These are phyloP conservation scores for Pleuronectes platessa DNA, from an alignment of 2,113 vertebrate species.

Conservation along the genomic window DNA sequence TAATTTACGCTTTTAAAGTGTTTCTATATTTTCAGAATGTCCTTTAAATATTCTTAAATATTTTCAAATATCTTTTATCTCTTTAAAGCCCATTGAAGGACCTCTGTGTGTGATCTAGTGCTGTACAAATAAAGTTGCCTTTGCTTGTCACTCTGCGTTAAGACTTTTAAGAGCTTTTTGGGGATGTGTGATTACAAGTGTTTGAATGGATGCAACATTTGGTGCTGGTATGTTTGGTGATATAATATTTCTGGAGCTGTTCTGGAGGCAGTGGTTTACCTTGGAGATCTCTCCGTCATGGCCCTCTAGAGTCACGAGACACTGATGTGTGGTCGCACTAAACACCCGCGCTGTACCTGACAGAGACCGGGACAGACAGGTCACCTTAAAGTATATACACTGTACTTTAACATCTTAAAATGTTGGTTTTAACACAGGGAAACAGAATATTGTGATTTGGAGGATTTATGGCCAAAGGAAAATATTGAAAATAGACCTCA, in stretches of 20 bases:
- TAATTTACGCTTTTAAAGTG: no score
- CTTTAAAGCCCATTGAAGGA: no score
- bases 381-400: background rate
- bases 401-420: background rate
- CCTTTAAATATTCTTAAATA: no score
- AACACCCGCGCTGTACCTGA: constrained; percentile 91
- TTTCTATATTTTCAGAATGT: no score
- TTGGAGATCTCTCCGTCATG: constrained; percentile 94
- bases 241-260: background rate
- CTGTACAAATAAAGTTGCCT: no score
- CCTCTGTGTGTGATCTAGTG: no score
- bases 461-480: background rate
- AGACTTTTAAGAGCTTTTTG: background rate
- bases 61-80: no score
- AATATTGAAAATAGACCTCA: background rate
- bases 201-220: background rate
- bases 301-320: constrained; percentile 88
- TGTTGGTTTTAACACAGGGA: background rate
- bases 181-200: background rate
- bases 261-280: constrained; percentile 74
- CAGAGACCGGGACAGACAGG: constrained; percentile 12
- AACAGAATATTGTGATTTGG: background rate
- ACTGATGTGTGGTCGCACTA: constrained; percentile 84
- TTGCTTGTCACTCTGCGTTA: constrained; percentile 3
- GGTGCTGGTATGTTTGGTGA: background rate